These are phyloP conservation scores for Drosophila pruinosa DNA, from an alignment of 1,140 invertebrate species.

Conservation along the genomic window DNA sequence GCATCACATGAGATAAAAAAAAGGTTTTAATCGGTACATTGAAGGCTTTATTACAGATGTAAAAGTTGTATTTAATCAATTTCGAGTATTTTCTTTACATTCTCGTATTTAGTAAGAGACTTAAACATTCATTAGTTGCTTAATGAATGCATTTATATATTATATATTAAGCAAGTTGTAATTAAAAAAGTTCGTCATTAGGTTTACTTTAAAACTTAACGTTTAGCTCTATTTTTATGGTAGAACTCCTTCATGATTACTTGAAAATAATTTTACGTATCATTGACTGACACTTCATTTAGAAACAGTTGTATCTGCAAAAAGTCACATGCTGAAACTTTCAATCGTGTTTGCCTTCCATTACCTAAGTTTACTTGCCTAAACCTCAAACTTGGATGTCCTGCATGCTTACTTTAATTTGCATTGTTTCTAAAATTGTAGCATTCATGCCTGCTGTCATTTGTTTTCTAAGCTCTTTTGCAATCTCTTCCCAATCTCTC, in stretches of 20 bases:
- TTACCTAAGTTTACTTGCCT: neutral
- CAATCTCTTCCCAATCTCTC: neutral
- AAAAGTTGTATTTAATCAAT: too few relatives aligned
- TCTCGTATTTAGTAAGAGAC: too few relatives aligned
- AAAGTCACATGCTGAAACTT: neutral
- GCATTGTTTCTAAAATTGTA: neutral
- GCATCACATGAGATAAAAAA: too few relatives aligned
- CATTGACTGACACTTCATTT: neutral
- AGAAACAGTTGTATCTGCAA: neutral
- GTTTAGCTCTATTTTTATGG: neutral
- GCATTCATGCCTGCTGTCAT: neutral
- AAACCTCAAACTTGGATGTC: neutral
- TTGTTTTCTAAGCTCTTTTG: neutral
- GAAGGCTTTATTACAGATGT: too few relatives aligned
- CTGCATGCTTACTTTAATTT: neutral
- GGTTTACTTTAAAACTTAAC: neutral
- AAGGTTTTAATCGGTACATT: too few relatives aligned
- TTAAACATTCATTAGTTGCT: too few relatives aligned
- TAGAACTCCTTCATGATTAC: neutral
- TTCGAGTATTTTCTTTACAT: too few relatives aligned
- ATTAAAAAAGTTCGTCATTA: too few relatives aligned
- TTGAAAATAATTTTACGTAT: neutral
- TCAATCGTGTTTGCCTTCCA: neutral
- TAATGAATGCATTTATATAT: too few relatives aligned
- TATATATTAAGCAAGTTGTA: too few relatives aligned